These are phyloP conservation scores for Xiphorhynchus erythropygius DNA, from an alignment of 2,797 vertebrate genomes.

Conservation along the genomic window DNA sequence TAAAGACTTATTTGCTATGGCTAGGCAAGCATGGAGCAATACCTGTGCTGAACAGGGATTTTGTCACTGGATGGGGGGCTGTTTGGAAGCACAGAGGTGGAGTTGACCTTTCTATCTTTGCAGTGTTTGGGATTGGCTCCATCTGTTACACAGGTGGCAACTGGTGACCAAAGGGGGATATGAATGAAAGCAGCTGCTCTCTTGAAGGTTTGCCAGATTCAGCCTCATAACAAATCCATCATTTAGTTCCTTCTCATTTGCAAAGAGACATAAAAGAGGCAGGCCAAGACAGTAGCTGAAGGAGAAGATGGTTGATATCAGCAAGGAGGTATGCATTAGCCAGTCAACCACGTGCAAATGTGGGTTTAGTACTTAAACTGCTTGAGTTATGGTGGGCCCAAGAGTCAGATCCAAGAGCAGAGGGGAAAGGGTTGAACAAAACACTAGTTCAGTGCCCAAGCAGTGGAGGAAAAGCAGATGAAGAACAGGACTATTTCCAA, in stretches of 20 bases:
- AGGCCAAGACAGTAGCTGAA: not conserved
- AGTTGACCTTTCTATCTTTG: not conserved
- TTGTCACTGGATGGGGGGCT: not conserved
- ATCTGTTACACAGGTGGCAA: not conserved
- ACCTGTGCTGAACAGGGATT: not conserved
- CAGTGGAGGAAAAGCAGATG: not conserved
- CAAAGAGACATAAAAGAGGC: not conserved
- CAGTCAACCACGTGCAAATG: not conserved
- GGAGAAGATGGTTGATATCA: not conserved
- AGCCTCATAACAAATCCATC: not conserved
- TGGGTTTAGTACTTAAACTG: not conserved
- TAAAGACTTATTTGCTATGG: not conserved
- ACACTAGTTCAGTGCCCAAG: not conserved
- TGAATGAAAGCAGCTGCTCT: not conserved
- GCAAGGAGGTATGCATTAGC: not conserved
- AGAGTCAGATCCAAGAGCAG: not conserved
- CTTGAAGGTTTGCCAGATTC: not conserved
- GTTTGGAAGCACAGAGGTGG: not conserved
- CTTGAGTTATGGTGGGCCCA: not conserved
- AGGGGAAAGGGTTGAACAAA: not conserved
- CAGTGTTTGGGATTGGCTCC: not conserved
- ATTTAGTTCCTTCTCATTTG: not conserved
- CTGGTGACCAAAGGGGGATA: not conserved
- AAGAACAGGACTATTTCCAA: not conserved
- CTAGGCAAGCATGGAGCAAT: not conserved